phyloP scores from a whole-genome alignment of 2,113 vertebrate species.

The Urocolius indicus region DNA sequence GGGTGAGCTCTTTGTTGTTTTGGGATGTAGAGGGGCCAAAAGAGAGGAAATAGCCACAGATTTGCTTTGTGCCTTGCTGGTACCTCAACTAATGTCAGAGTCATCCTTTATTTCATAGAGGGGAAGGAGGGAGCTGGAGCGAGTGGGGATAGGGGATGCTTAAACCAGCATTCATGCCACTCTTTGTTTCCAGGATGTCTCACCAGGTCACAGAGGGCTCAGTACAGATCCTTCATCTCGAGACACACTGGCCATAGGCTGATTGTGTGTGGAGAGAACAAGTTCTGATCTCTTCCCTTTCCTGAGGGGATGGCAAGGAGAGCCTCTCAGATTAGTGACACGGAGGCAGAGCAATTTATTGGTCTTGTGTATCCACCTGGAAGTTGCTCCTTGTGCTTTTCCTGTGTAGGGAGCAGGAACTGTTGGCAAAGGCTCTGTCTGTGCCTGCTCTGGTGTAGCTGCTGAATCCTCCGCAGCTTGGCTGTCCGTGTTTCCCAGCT shows the following conservation, averaged over 20 bases:
- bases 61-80: not conserved
- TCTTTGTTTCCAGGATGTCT: not conserved
- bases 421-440: not conserved
- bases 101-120: not conserved
- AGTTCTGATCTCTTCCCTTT: not conserved
- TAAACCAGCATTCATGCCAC: not conserved
- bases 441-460: not conserved
- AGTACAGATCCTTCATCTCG: not conserved
- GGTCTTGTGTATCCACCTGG: not conserved
- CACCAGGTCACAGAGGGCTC: not conserved
- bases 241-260: not conserved
- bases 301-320: not conserved
- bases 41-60: not conserved
- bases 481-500: not conserved
- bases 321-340: not conserved
- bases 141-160: not conserved
- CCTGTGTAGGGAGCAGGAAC: not conserved
- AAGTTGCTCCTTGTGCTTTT: rapidly evolving
- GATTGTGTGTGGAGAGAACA: not conserved
- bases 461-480: not conserved
- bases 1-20: conserved; percentile 77
- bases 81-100: not conserved
- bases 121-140: not conserved
- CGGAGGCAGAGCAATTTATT: not conserved
- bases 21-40: not conserved